These are phyloP conservation scores for Candidula unifasciata DNA, from an alignment of 2,888 invertebrate species.

Conservation along the genomic window DNA sequence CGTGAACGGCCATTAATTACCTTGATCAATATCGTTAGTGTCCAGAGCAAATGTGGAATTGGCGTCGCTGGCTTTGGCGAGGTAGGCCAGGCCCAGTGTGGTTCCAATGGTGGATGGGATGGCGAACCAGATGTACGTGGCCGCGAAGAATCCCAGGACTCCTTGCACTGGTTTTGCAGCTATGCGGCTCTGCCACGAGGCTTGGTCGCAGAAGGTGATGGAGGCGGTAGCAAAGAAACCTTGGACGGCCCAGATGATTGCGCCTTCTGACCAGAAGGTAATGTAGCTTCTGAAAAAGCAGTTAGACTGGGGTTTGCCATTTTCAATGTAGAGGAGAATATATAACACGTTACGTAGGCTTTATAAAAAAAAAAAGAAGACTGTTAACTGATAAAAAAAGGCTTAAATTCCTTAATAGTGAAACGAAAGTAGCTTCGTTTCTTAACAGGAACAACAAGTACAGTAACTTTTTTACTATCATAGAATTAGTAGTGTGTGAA, in stretches of 20 bases:
- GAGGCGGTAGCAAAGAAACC: conserved; percentile 64
- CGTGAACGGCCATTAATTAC: conserved; percentile 55
- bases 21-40: conserved; percentile 61
- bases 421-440: too few relatives aligned
- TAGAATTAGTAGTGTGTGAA: too few relatives aligned
- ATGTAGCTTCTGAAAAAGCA: conserved; percentile 58
- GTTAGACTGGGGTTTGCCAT: too few relatives aligned
- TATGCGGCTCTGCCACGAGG: conserved; percentile 75
- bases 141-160: conserved; percentile 72
- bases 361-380: too few relatives aligned
- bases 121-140: conserved; percentile 74
- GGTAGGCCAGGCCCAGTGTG: conserved; percentile 70
- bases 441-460: too few relatives aligned
- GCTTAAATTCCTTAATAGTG: too few relatives aligned
- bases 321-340: too few relatives aligned
- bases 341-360: too few relatives aligned
- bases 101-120: conserved; percentile 73
- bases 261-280: conserved; percentile 64
- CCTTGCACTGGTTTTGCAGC: conserved; percentile 72
- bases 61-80: conserved; percentile 62
- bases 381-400: too few relatives aligned
- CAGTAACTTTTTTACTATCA: too few relatives aligned
- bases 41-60: conserved; percentile 59
- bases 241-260: conserved; percentile 63
- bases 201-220: conserved; percentile 67